Conservation (phyloP, 2,888 invertebrate species). For the Heliconius ethilla region DNA sequence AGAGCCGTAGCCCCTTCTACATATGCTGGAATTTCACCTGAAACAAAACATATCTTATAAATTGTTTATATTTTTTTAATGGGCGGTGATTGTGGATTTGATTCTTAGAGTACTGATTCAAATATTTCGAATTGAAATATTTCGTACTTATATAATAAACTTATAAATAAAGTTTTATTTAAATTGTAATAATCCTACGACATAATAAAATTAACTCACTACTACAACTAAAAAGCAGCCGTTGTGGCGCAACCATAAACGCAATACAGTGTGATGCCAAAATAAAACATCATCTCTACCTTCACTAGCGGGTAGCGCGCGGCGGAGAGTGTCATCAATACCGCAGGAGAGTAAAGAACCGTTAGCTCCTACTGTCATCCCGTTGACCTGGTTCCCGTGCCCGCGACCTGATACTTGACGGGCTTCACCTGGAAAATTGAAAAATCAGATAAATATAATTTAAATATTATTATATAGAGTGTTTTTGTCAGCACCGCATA, state of each 20-base stretch:
- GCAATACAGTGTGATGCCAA: not conserved
- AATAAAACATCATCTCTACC: conserved; percentile 57
- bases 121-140: too few relatives aligned
- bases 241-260: not conserved
- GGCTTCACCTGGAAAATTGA: conserved; percentile 85
- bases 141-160: too few relatives aligned
- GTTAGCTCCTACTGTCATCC: conserved; percentile 87
- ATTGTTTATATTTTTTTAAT: too few relatives aligned
- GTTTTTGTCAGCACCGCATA: too few relatives aligned
- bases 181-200: too few relatives aligned
- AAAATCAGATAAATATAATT: not conserved
- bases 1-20: conserved; percentile 87
- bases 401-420: conserved; percentile 91
- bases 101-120: too few relatives aligned
- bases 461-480: too few relatives aligned
- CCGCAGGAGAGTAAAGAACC: conserved; percentile 90
- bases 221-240: too few relatives aligned
- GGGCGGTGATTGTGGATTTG: too few relatives aligned
- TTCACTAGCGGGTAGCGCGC: conserved; percentile 72
- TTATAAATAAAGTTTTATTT: too few relatives aligned
- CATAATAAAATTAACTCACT: too few relatives aligned
- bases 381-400: conserved; percentile 97
- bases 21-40: conserved; percentile 84
- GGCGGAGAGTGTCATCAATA: conserved; percentile 95
- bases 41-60: conserved; percentile 2